Base-by-base conservation (phyloP, 2,113 vertebrate genomes). In the Setophaga coronata region DNA sequence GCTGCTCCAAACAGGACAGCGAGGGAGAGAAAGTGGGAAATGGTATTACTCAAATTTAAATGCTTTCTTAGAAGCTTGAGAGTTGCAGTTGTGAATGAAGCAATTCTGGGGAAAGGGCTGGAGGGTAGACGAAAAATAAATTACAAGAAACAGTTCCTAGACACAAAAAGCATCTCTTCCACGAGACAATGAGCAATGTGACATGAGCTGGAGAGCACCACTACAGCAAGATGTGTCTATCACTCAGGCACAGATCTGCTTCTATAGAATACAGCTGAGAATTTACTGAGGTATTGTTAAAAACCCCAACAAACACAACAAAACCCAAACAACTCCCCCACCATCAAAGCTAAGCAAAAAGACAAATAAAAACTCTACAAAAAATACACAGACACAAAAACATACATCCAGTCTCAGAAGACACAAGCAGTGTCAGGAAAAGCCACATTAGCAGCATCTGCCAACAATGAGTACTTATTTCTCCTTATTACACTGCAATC, bases 11-110 rank as follows among this genome's bases (percentile, higher is more conserved):
- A 69, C 67, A 95, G 76, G 87, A 71, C 42, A 95, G 73, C 7
- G 69, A 96, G 76, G 83, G 82, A 96, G 82, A 64, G 69, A 47
- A 95, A 72, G 90, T 77, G 81, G 79, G 94, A 97, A 94, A 87
- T 1, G 11, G 12, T 33, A 51, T 93, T 62, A 83, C 78, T 93
- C 92, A 47, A 72, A 86, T 96, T 66, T 81, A 86, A 90, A 89
- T 94, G 57, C 29, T 60, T 89, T 86, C 80, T 82, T 88, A 92
- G 85, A 93, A 94, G 65, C 71, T 83, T 72, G 70, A 89, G 96
- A 93, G 73, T 74, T 96, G 76, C 70, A 90, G 69, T 77, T 93
- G 50, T 85, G 69, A 88, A 76, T 78, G 84, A 94, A 97, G 73
- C 53, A 92, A 82, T 91, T 87, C 66, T 31, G 15, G 81, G 86